Percentiles rank a stretch among this genome's conserved stretches.
phyloP scores from a whole-genome alignment of 2,797 vertebrate genomes.

The Pseudopleuronectes americanus region DNA sequence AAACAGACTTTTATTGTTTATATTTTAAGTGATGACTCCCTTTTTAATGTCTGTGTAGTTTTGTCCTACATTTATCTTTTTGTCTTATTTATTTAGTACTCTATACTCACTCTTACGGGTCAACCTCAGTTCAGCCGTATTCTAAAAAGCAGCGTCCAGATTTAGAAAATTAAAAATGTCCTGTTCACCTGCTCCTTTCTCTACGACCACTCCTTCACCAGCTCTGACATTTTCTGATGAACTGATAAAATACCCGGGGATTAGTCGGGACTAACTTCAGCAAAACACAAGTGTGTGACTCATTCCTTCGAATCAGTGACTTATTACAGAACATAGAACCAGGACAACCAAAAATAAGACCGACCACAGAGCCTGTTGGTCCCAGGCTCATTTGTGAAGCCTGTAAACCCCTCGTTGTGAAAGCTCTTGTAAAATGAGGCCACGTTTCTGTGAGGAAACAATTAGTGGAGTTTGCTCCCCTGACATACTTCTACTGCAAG shows the following conservation, averaged over 20 bases:
- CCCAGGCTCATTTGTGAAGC: conserved; percentile 42
- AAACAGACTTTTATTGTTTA: too few species aligned
- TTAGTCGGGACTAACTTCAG: background rate
- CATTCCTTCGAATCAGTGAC: conserved; percentile 17
- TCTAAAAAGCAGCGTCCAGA: too few species aligned
- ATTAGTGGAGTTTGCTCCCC: conserved; percentile 37
- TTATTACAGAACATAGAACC: conserved; percentile 34
- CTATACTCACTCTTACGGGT: too few species aligned
- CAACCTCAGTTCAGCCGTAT: too few species aligned
- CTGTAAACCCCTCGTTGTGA: conserved; percentile 33
- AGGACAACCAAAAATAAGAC: conserved; percentile 45
- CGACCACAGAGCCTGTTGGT: conserved; percentile 29
- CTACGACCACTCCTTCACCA: too few species aligned
- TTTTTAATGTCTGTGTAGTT: too few species aligned
- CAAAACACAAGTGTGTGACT: background rate
- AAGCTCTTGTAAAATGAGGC: conserved; percentile 45
- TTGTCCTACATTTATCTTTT: too few species aligned
- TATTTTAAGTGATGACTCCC: too few species aligned
- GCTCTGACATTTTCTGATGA: background rate
- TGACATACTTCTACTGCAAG: conserved; percentile 43
- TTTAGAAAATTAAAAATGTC: background rate
- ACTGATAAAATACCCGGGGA: background rate
- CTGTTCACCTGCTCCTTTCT: background rate
- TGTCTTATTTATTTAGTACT: too few species aligned
- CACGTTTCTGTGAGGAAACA: conserved; percentile 30